phyloP scores from a whole-genome alignment of 35 echinoderm and acorn worm species.

The Amphiura filiformis region DNA sequence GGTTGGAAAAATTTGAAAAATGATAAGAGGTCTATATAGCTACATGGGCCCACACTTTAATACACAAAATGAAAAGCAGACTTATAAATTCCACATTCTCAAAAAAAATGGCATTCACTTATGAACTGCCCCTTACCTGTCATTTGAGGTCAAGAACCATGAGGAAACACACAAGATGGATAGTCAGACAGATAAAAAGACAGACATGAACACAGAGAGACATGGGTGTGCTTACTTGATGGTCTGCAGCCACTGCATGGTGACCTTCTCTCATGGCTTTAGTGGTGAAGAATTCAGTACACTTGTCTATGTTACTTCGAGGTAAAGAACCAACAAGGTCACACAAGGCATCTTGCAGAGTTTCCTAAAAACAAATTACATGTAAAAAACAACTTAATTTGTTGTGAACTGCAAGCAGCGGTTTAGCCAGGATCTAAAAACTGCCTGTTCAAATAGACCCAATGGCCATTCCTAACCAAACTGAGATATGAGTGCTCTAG shows the following conservation, averaged over 20 bases:
- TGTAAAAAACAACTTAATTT: background rate
- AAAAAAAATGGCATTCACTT: no score
- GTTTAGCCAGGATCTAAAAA: background rate
- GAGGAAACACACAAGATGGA: background rate
- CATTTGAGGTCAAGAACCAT: no score
- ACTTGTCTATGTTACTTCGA: constrained; percentile 75
- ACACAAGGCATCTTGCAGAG: constrained; percentile 65
- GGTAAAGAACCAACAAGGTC: constrained; percentile 79
- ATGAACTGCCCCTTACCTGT: no score
- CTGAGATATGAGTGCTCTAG: no score
- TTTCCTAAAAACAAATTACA: constrained; percentile 26
- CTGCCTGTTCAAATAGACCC: background rate
- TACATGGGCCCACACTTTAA: no score
- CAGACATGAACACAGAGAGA: background rate
- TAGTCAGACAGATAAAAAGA: background rate
- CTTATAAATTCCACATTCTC: no score
- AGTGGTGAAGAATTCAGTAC: constrained; percentile 90
- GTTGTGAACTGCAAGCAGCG: background rate
- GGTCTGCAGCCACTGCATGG: constrained; percentile 65
- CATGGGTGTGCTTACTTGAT: constrained; percentile 45
- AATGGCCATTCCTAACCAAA: no score
- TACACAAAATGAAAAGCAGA: no score
- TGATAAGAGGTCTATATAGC: no score
- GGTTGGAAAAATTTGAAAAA: no score
- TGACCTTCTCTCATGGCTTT: constrained; percentile 63